Evolutionary conservation across 2,888 invertebrate species (phyloP), one percentile per base, ranked within the genome.

Genomic region (Drosophila subsilvestris): DNA sequence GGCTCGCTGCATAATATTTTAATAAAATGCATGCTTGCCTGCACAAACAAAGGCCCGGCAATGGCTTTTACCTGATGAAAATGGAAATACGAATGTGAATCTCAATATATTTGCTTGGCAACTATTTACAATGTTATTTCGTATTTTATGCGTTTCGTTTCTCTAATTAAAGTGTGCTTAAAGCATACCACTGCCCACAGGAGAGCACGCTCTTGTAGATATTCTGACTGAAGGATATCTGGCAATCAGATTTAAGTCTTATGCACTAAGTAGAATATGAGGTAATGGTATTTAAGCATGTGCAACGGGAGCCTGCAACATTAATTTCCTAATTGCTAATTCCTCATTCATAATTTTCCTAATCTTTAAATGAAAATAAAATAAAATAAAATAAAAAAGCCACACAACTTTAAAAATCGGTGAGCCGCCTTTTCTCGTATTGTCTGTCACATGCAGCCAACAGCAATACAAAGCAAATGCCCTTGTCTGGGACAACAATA

Each of bases 21-120:
- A 86, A 80, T 80, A 86, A 80, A 86, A 79, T 65, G 70, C 80
- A 75, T 78, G 75, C 69, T 67, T 76, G 72, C 60, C 61, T 80
- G 68, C 44, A 53, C 67, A 67, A 57, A 53, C 68, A 51, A 67
- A 42, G 58, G 67, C 53, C 53, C 57, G 6, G 45, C 27, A 45
- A 58, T 44, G 47, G 29, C 29, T 67, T 76, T 65, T 63, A 63
- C 60, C 59, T 53, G 55, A 56, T 65, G 72, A 56, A 42, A 48
- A 48, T 44, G 63, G 55, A 69, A 73, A 62, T 63, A 32, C 32
- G 37, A 37, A 37, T 37, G 37, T 37, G 74, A 74, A 63, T 61
- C 32, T 32, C 71, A 66, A 56, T 77, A 76, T 68, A 63, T 73
- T 65, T 67, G 66, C 58, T 25, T 27, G 14, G 32, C 81, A 75